Evolutionary conservation across 2,888 invertebrate species (phyloP).

Genomic region (Ectemnius cavifrons): DNA sequence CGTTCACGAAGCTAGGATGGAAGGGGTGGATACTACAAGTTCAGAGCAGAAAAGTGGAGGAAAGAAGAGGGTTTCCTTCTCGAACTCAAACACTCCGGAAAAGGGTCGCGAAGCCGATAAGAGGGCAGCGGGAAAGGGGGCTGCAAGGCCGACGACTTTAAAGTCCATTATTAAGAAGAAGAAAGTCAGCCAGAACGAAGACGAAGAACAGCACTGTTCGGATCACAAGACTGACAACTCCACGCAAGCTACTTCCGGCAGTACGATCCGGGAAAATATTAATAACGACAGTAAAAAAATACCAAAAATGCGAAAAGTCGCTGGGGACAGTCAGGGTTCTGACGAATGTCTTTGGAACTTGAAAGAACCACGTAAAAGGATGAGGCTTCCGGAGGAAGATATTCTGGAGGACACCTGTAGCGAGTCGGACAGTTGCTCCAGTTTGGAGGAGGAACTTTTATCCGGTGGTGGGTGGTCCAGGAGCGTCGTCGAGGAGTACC

Average conservation of each 20-base stretch:
- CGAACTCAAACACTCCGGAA: constrained; percentile 17
- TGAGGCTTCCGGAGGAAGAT: constrained; percentile 16
- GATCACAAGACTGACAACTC: constrained; percentile 35
- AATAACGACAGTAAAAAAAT: neutral
- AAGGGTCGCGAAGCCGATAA: constrained; percentile 16
- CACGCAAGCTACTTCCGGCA: constrained; percentile 15
- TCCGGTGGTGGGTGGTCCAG: constrained; percentile 18
- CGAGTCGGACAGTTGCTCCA: constrained; percentile 55
- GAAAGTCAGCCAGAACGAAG: constrained; percentile 4
- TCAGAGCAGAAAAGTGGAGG: neutral
- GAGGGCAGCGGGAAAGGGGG: neutral
- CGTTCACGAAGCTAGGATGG: constrained; percentile 6
- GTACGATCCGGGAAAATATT: neutral
- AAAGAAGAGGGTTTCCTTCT: constrained; percentile 63
- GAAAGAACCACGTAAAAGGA: neutral
- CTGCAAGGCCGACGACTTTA: constrained; percentile 19
- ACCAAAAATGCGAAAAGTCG: neutral
- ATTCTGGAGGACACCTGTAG: constrained; percentile 37
- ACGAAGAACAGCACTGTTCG: neutral
- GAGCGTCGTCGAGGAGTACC: constrained; percentile 61
- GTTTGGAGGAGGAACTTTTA: constrained; percentile 22
- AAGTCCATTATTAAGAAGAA: constrained; percentile 64
- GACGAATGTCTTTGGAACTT: constrained; percentile 3
- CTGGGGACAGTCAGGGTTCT: neutral
- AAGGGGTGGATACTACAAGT: constrained; percentile 7